Conservation (phyloP, 2,888 invertebrate species). For the Lasioglossum calceatum region DNA sequence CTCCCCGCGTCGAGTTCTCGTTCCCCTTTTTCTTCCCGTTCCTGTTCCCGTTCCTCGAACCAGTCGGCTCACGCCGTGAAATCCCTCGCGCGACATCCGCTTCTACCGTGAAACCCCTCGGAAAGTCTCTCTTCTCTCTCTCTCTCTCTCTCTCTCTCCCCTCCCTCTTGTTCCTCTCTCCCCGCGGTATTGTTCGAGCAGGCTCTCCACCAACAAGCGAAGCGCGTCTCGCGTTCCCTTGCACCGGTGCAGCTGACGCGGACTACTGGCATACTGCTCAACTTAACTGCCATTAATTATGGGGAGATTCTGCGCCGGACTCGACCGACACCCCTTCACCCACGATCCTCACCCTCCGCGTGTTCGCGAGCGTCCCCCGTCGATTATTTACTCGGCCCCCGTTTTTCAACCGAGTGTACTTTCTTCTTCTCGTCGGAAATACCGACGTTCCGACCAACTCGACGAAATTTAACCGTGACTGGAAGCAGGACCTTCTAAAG, state of each 20-base stretch:
- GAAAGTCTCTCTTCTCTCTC: not conserved
- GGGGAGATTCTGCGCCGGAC: slow-evolving; percentile 42
- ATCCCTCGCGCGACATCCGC: slow-evolving; percentile 41
- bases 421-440: not conserved
- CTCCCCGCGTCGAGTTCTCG: not conserved
- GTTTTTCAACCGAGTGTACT: not conserved
- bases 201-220: slow-evolving; percentile 5
- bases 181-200: slow-evolving; percentile 25
- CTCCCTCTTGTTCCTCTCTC: not conserved
- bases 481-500: not conserved
- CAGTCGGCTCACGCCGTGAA: slow-evolving; percentile 27
- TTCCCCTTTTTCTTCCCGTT: not conserved
- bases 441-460: not conserved
- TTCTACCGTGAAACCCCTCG: slow-evolving; percentile 8
- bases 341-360: not conserved
- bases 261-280: slow-evolving; percentile 28
- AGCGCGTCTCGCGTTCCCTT: slow-evolving; percentile 1
- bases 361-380: not conserved
- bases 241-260: slow-evolving; percentile 35
- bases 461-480: not conserved
- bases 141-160: not conserved
- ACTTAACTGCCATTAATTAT: slow-evolving; percentile 67
- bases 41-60: slow-evolving; percentile 3
- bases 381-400: not conserved
- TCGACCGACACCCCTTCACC: not conserved